Evolutionary conservation across 2,113 vertebrate species (phyloP), one percentile per base, ranked within the genome.

Genomic region (Rhea americana): DNA sequence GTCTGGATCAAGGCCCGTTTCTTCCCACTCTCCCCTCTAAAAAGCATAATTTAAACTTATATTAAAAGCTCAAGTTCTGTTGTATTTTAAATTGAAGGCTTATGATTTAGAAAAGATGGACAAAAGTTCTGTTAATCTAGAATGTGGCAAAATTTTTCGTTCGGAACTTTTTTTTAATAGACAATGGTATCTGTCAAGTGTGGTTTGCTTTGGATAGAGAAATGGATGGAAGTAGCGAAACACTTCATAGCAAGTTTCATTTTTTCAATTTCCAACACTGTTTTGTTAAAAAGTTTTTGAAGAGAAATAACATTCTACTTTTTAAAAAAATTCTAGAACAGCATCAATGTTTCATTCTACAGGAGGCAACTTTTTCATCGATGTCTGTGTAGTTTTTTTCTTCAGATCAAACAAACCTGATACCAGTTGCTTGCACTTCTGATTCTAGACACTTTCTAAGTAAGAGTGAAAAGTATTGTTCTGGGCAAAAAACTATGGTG

Each of bases 111-210:
- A 18, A 75, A 53, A 59, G 66, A 25, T 75, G 14, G 30, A 58
- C 1, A 2, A 51, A 65, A 73, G 32, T 70, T 84, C 30, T 86
- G 77, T 59, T 61, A 15, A 41, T 72, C 18, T 80, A 72, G 53
- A 85, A 51, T 4, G 21, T 32, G 22, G 24, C 63, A 88, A 78
- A 35, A 4, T 9, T 12, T 18, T 81, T 53, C 2, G 15, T 85
- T 87, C 26, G 20, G 22, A 4, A 2, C 21, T 50, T 58, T 65
- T 65, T 47, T 30, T 17, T 8, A 16, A 17, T 18, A 66, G n/a
- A 39, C 55, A n/a, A 0, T 13, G 25, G 13, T 35, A 30, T n/a
- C 13, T 0, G 1, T 79, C 3, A 17, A n/a, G 63, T 26, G 16
- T n/a, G 35, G 30, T 39, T 83, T 71, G 61, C 41, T 85, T 82